Conservation (phyloP, 2,113 vertebrate species). For the Psilopsiagon aymara region DNA sequence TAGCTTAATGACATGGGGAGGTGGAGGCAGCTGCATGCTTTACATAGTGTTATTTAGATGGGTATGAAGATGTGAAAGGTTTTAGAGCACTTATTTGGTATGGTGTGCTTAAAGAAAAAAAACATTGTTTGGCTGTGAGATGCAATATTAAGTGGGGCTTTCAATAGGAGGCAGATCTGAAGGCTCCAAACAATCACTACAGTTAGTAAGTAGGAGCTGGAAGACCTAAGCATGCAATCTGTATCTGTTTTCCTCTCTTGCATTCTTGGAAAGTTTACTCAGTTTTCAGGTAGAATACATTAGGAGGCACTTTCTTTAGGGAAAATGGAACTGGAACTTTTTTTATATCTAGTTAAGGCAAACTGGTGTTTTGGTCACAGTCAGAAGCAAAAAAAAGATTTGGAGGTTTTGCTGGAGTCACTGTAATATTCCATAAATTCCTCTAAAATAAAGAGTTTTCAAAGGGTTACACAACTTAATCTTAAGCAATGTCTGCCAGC, state of each 20-base stretch:
- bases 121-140: not conserved
- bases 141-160: not conserved
- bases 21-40: not conserved
- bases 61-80: not conserved
- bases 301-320: not conserved
- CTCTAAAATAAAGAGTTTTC: not conserved
- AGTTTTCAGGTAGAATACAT: not conserved
- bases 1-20: not conserved
- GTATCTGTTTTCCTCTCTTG: not conserved
- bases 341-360: not conserved
- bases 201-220: not conserved
- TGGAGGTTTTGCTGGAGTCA: not conserved
- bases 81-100: not conserved
- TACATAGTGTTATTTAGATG: not conserved
- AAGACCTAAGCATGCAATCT: not conserved
- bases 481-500: not conserved
- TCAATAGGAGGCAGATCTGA: not conserved
- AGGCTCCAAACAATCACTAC: not conserved
- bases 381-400: not conserved
- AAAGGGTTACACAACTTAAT: not conserved
- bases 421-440: not conserved
- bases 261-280: not conserved
- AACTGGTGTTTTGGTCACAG: not conserved
- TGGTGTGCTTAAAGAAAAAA: not conserved
- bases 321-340: not conserved